A percentile compares a stretch with the other conserved stretches of the same genome.
phyloP scores from a whole-genome alignment of 2,888 invertebrate genomes.

The Phaedon cochleariae region DNA sequence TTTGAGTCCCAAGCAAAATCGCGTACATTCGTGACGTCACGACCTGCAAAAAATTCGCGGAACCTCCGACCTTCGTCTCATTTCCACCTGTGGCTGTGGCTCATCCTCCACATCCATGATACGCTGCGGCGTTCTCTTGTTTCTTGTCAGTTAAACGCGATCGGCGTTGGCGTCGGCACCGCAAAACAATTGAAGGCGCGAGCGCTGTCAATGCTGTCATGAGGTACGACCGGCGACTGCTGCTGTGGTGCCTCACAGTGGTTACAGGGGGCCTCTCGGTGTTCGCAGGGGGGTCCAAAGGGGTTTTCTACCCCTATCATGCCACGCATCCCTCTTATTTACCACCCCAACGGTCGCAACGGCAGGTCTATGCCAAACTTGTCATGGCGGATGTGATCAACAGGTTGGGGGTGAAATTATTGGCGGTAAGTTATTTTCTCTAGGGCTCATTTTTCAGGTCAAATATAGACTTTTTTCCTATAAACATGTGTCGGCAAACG shows the following conservation, averaged over 20 bases:
- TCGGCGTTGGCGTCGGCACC: not conserved
- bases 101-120: constrained; percentile 50
- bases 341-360: no score
- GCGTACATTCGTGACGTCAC: no score
- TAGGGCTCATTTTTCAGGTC: not conserved
- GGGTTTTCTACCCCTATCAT: no score
- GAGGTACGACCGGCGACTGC: no score
- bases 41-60: not conserved
- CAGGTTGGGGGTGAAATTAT: constrained; percentile 73
- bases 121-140: not conserved
- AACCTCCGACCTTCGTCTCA: not conserved
- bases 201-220: no score
- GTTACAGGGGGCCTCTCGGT: no score
- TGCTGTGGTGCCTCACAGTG: no score
- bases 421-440: constrained; percentile 63
- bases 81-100: not conserved
- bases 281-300: no score
- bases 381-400: constrained; percentile 84
- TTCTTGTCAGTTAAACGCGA: not conserved
- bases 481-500: not conserved
- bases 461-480: not conserved
- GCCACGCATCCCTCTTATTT: no score
- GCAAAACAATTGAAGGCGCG: not conserved
- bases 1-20: no score
- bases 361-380: constrained; percentile 63